Base-by-base conservation (phyloP, 2,888 invertebrate species). In the Macrophya annulata region DNA sequence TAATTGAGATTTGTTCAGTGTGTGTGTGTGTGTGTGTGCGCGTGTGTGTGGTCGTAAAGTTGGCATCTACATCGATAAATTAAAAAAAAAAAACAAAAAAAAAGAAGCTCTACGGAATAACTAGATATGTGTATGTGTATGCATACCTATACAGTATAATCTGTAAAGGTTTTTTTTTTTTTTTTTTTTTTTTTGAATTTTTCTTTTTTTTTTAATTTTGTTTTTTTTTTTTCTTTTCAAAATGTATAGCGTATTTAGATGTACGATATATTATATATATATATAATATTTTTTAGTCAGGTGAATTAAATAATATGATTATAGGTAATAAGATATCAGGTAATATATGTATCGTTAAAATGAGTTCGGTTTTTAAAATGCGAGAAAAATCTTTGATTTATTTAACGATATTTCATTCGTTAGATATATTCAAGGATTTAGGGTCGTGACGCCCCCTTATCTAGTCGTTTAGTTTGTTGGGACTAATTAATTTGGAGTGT, bases 401-500 rank as follows among this genome's bases (percentile, higher is more conserved):
- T 62, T 4, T 62, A 10, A 62, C 62, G 25, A 0, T 9, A 12
- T 37, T 17, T 4, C 37, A n/a, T 74, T 74, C 45, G 45, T 45
- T 12, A 2, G 12, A 37, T 77, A 55, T 55, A 55, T 55, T 48
- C n/a, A 55, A 31, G 55, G 77, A 45, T 74, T 77, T 37, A 43
- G 48, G 62, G 62, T 81, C 81, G 59, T 81, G 40, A 51, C 59
- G 59, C 59, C 81, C 81, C 81, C 59, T 81, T 81, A 81, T 81
- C 81, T 81, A 81, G 81, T 81, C 81, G 81, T 81, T 81, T 81
- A 81, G 81, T 81, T 81, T 81, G 81, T 81, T 81, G 81, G 81
- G 81, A 81, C 62, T 81, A 81, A 77, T 77, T 77, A 55, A 31
- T 74, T 77, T 55, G 43, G 51, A 55, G 77, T 77, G 77, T 55